Conservation (phyloP, 1,140 invertebrate genomes). For the Antheraea pernyi region DNA sequence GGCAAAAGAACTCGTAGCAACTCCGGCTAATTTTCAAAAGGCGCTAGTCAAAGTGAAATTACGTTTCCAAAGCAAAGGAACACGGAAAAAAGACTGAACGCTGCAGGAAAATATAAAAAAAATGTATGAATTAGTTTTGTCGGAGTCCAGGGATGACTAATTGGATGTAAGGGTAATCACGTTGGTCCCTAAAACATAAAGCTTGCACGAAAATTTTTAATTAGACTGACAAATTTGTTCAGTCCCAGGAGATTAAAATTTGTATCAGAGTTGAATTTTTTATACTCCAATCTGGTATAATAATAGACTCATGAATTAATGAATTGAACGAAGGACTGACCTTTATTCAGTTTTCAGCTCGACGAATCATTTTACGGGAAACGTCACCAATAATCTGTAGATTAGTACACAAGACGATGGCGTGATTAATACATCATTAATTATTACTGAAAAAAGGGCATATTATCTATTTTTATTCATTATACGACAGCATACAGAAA, state of each 20-base stretch:
- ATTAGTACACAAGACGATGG: no score
- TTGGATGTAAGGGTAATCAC: conserved; percentile 1
- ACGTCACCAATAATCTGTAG: no score
- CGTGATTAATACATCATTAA: no score
- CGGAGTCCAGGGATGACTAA: not conserved
- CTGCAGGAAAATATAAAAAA: not conserved
- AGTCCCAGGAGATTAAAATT: not conserved
- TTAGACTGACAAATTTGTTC: not conserved
- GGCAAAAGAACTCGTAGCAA: not conserved
- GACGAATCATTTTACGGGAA: not conserved
- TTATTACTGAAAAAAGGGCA: no score
- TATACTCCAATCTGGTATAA: not conserved
- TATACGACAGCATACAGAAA: no score
- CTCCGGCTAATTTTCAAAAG: not conserved
- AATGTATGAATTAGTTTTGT: conserved; percentile 5
- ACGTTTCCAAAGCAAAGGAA: not conserved
- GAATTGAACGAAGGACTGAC: no score
- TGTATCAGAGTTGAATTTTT: not conserved
- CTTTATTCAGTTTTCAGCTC: not conserved
- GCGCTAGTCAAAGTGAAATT: not conserved
- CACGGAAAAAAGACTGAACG: not conserved
- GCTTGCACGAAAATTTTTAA: not conserved
- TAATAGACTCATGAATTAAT: not conserved
- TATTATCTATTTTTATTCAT: no score
- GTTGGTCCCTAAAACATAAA: not conserved